phyloP scores from a whole-genome alignment of 2,113 vertebrate species.

The Cyprinus carpio region DNA sequence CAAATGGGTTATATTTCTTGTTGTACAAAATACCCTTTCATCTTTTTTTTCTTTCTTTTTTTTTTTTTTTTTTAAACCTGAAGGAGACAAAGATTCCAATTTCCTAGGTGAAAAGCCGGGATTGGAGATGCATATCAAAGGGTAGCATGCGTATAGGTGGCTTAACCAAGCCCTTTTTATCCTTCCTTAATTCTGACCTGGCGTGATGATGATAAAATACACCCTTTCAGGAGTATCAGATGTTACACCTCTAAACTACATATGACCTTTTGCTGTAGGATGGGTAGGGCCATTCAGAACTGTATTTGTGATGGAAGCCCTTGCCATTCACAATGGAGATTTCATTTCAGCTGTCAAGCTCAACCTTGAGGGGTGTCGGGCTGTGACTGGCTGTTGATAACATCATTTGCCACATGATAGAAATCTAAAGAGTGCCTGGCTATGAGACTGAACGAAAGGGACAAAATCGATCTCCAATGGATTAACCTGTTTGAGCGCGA shows the following conservation, averaged over 20 bases:
- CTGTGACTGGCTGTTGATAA: conserved; percentile 62
- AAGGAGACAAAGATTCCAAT: conserved; percentile 26
- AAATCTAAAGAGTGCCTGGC: conserved; percentile 51
- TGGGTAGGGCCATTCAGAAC: not conserved
- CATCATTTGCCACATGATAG: conserved; percentile 63
- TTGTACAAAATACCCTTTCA: conserved; percentile 9
- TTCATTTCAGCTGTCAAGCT: conserved; percentile 3
- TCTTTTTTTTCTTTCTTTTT: conserved; percentile 13
- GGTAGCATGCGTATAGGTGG: not conserved
- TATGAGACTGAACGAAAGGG: conserved; percentile 51
- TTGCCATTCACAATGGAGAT: not conserved
- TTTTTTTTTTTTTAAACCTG: not conserved
- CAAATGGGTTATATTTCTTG: conserved; percentile 29
- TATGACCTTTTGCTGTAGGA: not conserved
- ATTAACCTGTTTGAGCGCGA: conserved; percentile 22
- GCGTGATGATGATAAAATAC: not conserved
- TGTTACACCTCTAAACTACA: conserved; percentile 9
- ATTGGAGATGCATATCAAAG: conserved; percentile 20
- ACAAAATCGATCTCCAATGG: conserved; percentile 46
- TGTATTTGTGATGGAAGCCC: conserved; percentile 10
- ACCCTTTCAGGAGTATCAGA: not conserved
- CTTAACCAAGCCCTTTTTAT: conserved; percentile 6
- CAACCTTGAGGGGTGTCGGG: not conserved
- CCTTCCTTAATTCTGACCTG: not conserved
- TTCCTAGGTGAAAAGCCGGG: not conserved